phyloP scores from a whole-genome alignment of 2,113 vertebrate genomes.

The Lamprotornis superbus region DNA sequence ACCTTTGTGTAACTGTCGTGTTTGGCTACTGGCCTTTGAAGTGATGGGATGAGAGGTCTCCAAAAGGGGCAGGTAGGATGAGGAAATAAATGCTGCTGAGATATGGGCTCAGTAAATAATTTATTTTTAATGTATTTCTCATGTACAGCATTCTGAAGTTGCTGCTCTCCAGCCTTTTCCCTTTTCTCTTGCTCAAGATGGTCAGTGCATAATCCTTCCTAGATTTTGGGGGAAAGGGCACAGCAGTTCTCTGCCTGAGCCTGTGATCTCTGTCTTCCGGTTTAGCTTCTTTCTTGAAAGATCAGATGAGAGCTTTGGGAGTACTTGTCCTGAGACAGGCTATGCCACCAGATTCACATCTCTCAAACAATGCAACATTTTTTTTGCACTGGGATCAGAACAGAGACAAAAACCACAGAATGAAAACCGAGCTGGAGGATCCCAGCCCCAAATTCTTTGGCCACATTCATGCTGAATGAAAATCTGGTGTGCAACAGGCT shows the following conservation, averaged over 20 bases:
- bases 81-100: not conserved
- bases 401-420: constrained; percentile 21
- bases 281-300: not conserved
- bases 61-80: not conserved
- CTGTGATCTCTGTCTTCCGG: not conserved
- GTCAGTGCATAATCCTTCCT: not conserved
- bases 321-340: not conserved
- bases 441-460: not conserved
- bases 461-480: not conserved
- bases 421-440: constrained; percentile 14
- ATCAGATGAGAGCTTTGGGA: not conserved
- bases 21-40: constrained; percentile 29
- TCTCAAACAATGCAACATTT: constrained; percentile 7
- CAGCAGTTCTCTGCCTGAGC: not conserved
- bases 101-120: not conserved
- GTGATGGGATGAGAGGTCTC: not conserved
- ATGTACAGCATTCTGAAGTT: not conserved
- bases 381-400: not conserved
- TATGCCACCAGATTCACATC: not conserved
- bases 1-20: not conserved
- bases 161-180: not conserved
- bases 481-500: not conserved
- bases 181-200: not conserved
- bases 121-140: not conserved
- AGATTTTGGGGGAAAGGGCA: not conserved